Base-by-base conservation (phyloP, 2,888 invertebrate genomes). In the Chaetogeoica ovagalla region DNA sequence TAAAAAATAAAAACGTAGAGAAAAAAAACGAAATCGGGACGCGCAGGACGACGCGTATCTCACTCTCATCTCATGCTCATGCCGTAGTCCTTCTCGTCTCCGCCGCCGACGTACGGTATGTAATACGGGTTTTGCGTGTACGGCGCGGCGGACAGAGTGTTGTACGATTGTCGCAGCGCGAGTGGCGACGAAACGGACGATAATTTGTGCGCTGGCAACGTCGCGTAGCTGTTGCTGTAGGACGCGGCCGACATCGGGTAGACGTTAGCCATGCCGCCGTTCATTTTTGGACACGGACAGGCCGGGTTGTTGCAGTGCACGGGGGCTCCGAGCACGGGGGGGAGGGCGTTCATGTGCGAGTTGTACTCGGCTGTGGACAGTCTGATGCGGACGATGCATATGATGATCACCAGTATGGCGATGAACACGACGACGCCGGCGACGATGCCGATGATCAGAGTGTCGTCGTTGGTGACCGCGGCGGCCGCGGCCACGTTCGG, bases 371-470 rank as follows among this genome's bases (percentile, higher is more conserved):
- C 81, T 59, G 85, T 90, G 60, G 91, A 90, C 90, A 93, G 90
- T 82, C 92, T 88, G 84, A 94, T 86, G 21, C 95, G 89, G 55
- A 95, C 93, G 62, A 96, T 93, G 85, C 96, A 96, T 83, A 95
- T 95, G n/a, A 92, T 91, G 48, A 96, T 92, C 57, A 96, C 93
- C 76, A 96, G 89, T 83, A 96, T 93, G 17, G 93, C 93, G 83
- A 96, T 95, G 85, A 96, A 94, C 1, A 94, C 94, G 0, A 96
- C 95, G 0, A 96, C 95, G 2, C 96, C 95, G 0, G 95, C 95
- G 0, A 96, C 95, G 83, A 96, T 96, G n/a, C 95, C 95, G 82
- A 96, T 96, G 74, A 96, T 96, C n/a, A 96, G 88, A 7, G 95
- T 95, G 84, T 96, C 96, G 84, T 96, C 96, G 84, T 95, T 95